Base-by-base conservation (phyloP, 1,140 invertebrate genomes). In the Gonatopus flavifemur region DNA sequence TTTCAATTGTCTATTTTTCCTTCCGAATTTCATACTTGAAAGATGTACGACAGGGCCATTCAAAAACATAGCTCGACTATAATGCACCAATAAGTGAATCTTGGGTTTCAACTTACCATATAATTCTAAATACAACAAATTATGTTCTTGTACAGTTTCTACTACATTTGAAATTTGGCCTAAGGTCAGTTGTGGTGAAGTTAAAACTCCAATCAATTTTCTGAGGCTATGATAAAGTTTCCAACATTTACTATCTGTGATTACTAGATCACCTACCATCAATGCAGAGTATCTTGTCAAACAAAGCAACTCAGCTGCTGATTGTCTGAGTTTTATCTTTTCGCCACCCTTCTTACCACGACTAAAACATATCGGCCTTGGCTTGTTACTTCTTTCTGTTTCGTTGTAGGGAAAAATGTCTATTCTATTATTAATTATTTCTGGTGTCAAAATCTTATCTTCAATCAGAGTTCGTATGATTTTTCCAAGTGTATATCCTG, bases 281-380 rank as follows among this genome's bases (percentile, higher is more conserved):
- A 60, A 19, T 13, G 43, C 40, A 8, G 57, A 49, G 40, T 51
- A 54, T 32, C 39, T 35, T 7, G 41, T 20, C 28, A 60, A 49
- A 45, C 49, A 55, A 15, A 57, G 42, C 38, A 52, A 42, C 58
- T 57, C 55, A 12, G 59, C 44, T 10, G 55, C 44, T 9, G 59
- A 57, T 33, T 62, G 59, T 10, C 41, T 62, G 6, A 58, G 28
- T 55, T 57, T 55, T 15, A 61, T 13, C 49, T 53, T 46, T 33
- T 42, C 45, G n/a, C 20, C 40, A 12, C 40, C 51, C 32, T 44
- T 42, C 44, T 40, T 20, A 20, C 21, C 32, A 9, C 15, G 1
- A 49, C 9, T 40, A 13, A 50, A 50, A 22, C 9, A 5, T 3
- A 57, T 7, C 1, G 31, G 48, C 18, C 48, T 40, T 6, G 49